Percentiles rank a stretch among this genome's conserved stretches.
These are phyloP conservation scores for Rotaria macrura DNA, from an alignment of 2,888 invertebrate species.

Conservation along the genomic window DNA sequence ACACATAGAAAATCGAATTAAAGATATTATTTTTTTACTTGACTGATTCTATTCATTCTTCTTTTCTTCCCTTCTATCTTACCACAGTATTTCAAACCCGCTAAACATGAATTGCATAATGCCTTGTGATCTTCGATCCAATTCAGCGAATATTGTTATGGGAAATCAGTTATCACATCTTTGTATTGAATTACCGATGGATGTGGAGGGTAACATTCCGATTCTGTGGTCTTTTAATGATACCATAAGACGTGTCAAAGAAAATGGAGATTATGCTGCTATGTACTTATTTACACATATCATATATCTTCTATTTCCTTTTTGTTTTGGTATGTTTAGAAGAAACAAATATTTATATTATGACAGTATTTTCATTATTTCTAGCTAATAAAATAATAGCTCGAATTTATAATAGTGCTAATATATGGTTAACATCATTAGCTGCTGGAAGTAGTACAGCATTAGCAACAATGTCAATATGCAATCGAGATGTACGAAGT, in stretches of 20 bases:
- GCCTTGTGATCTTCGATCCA: background rate
- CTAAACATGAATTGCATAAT: background rate
- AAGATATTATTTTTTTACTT: background rate
- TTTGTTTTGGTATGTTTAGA: background rate
- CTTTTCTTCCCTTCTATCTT: background rate
- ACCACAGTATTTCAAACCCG: background rate
- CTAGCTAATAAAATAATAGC: background rate
- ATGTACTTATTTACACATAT: background rate
- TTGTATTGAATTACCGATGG: constrained; percentile 1
- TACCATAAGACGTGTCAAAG: background rate
- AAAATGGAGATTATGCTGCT: background rate
- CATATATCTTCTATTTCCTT: background rate
- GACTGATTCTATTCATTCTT: too few relatives aligned
- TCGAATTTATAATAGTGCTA: background rate
- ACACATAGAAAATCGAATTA: background rate
- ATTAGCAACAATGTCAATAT: constrained; percentile 30
- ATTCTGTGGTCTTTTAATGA: constrained; percentile 21
- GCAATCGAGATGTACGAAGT: constrained; percentile 25
- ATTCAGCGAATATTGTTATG: background rate
- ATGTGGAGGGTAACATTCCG: constrained; percentile 31
- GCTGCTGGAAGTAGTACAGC: background rate
- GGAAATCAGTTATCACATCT: background rate
- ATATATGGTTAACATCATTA: background rate
- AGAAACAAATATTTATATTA: background rate
- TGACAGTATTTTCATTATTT: background rate